phyloP scores from a whole-genome alignment of 2,113 vertebrate species.

The Aphelocoma coerulescens region DNA sequence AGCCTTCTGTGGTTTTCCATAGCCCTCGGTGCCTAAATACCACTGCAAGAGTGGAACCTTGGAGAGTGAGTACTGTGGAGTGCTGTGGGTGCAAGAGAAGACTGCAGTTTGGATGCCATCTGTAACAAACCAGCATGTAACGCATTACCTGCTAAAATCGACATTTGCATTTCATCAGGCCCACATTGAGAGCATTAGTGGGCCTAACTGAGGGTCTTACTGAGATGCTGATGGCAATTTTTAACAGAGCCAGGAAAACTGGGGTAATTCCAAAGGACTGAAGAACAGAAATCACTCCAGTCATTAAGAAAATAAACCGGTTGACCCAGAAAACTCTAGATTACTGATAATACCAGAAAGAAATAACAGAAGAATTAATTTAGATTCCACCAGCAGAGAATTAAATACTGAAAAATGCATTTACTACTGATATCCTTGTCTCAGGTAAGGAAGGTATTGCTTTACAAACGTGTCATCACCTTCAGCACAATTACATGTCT shows the following conservation, averaged over 20 bases:
- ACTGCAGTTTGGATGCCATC: background rate
- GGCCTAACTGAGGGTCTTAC: background rate
- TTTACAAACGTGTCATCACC: background rate
- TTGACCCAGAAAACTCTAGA: background rate
- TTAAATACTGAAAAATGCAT: background rate
- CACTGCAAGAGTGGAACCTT: background rate
- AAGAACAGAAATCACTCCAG: background rate
- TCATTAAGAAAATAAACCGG: background rate
- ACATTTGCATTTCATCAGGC: background rate
- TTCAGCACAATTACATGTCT: background rate
- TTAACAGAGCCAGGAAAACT: background rate
- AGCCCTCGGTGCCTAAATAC: rapidly evolving
- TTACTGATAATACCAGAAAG: background rate
- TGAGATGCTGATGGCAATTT: background rate
- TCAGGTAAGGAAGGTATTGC: background rate
- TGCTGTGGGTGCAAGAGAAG: background rate
- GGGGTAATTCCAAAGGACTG: background rate
- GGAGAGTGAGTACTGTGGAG: background rate
- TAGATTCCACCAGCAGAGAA: background rate
- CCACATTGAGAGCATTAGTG: background rate
- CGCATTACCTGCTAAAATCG: background rate
- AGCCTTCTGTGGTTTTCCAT: background rate
- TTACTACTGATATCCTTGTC: background rate
- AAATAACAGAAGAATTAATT: background rate
- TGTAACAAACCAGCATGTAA: background rate